Evolutionary conservation across 2,113 vertebrate species (phyloP).

Genomic region (Syrmaticus mikado): DNA sequence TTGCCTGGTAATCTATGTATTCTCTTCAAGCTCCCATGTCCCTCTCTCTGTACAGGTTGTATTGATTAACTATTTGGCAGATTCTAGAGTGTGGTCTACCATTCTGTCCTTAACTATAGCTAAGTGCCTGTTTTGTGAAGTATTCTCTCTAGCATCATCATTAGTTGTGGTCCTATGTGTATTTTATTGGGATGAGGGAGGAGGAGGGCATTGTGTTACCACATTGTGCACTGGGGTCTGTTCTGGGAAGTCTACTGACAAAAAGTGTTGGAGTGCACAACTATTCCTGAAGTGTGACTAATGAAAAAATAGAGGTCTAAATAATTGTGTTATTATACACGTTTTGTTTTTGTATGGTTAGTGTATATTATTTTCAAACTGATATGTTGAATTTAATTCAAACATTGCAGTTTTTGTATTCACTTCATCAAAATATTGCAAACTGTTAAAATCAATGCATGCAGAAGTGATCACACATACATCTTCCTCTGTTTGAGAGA

Average conservation of each 20-base stretch:
- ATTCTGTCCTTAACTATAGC: background rate
- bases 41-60: background rate
- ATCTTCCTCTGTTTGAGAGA: conserved; percentile 21
- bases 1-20: background rate
- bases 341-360: background rate
- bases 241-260: background rate
- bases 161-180: conserved; percentile 4
- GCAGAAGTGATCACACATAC: background rate
- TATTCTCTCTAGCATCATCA: background rate
- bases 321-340: background rate
- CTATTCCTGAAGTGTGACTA: background rate
- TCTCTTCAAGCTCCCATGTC: background rate
- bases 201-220: background rate
- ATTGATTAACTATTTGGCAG: background rate
- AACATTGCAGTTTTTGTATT: background rate
- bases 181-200: background rate
- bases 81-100: background rate
- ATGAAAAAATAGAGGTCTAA: background rate
- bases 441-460: background rate
- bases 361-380: background rate
- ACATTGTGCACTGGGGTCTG: fast-evolving
- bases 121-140: background rate
- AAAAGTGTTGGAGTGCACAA: background rate
- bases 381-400: background rate
- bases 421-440: background rate